Evolutionary conservation across 2,797 vertebrate species (phyloP).

Genomic region (Hylomyscus alleni): DNA sequence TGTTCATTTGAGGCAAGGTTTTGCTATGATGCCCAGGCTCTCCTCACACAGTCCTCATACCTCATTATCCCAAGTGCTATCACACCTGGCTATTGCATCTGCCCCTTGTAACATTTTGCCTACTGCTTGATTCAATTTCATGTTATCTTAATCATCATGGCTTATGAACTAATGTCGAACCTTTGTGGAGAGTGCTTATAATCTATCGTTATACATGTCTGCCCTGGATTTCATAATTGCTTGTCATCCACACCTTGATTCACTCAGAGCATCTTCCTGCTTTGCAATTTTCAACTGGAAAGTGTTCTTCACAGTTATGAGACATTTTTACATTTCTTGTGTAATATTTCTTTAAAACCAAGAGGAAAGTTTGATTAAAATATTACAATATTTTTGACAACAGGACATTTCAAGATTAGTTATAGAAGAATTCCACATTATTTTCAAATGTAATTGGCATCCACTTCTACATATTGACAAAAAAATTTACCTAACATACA

Average conservation of each 20-base stretch:
- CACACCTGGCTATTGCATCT: neutral
- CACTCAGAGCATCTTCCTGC: neutral
- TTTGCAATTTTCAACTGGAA: neutral
- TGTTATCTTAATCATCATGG: neutral
- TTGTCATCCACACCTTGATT: neutral
- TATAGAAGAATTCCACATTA: conserved; percentile 97
- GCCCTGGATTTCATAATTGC: neutral
- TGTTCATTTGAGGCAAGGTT: neutral
- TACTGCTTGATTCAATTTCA: neutral
- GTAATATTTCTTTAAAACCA: conserved; percentile 95
- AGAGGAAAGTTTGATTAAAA: neutral
- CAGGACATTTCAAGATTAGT: conserved; percentile 93
- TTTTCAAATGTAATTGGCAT: conserved; percentile 92
- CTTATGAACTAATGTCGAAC: neutral
- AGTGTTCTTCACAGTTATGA: neutral
- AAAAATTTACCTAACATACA: conserved; percentile 90
- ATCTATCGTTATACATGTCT: neutral
- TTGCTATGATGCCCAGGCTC: neutral
- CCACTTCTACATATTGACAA: conserved; percentile 94
- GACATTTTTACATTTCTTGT: conserved; percentile 89
- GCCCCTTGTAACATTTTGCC: neutral
- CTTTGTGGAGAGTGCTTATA: neutral
- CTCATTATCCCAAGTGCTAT: neutral
- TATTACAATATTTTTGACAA: neutral
- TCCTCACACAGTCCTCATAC: neutral